Percentiles rank a stretch among this genome's conserved stretches.
Evolutionary conservation across 2,888 invertebrate genomes (phyloP).

Genomic region (Apotomis capreana): DNA sequence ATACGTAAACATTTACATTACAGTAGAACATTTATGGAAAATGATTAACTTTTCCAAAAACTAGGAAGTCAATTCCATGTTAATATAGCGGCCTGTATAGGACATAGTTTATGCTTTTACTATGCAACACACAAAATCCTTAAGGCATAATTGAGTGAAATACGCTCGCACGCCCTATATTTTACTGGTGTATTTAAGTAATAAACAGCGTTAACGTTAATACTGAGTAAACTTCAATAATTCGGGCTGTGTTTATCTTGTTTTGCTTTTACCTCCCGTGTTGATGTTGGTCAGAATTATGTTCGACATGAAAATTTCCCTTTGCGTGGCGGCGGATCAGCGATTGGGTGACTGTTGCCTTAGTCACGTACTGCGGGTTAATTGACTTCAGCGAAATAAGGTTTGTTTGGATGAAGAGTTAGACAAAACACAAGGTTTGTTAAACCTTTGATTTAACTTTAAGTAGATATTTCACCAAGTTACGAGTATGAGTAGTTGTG

Average conservation of each 20-base stretch:
- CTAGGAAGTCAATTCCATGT: too few species aligned
- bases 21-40: too few species aligned
- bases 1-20: too few species aligned
- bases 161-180: not conserved
- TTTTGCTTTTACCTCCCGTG: not conserved
- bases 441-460: too few species aligned
- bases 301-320: not conserved
- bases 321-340: not conserved
- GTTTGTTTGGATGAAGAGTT: too few species aligned
- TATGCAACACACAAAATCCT: not conserved
- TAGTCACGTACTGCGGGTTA: not conserved
- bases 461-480: too few species aligned
- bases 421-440: too few species aligned
- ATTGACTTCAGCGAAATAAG: not conserved
- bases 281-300: not conserved
- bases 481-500: too few species aligned
- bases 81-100: too few species aligned
- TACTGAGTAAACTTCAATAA: not conserved
- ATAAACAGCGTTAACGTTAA: not conserved
- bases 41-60: too few species aligned
- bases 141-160: not conserved
- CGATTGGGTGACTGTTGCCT: not conserved
- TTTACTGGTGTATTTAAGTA: not conserved
- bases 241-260: not conserved
- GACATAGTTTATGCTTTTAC: not conserved